Evolutionary conservation across 2,888 invertebrate species (phyloP), one percentile per base, ranked within the genome.

Genomic region (Synergus laeviventris): DNA sequence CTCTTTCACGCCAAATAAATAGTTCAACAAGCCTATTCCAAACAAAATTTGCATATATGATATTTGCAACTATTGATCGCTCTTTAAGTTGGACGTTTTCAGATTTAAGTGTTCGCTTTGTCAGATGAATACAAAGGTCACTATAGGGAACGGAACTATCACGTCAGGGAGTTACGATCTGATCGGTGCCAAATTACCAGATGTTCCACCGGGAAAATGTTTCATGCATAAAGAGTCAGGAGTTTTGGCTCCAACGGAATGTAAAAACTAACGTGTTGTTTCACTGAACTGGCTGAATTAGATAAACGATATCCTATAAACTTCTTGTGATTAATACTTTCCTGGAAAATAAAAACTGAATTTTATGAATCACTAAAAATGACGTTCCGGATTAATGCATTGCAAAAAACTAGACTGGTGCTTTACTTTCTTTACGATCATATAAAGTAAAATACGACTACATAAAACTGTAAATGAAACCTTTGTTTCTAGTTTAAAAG

Each of bases 141-240:
- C 36, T 70, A 70, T 70, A 70, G 70, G 49, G 49, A 70, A 70
- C 70, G 70, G 70, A 70, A 70, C 49, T 49, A 70, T 70, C 45
- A 54, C 36, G 54, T 70, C 49, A 70, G 49, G 49, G 70, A 70
- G 70, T 70, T 49, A 70, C 70, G 70, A 70, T 49, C 36, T 31
- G 31, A 70, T 70, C 49, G 49, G 18, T 70, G 70, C 70, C 70
- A 70, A 70, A 70, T 70, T 49, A 49, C 70, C 70, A 36, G 36
- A 70, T 70, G 49, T 70, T 70, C n/a, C 49, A 70, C 49, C n/a
- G 49, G 45, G 36, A 49, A 70, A 70, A 70, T 70, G 49, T 54
- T 70, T 54, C 49, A 70, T 49, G 12, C 31, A 70, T 66, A 70
- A 49, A 70, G 49, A n/a, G 18, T 54, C 49, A 11, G 70, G n/a